Evolutionary conservation across 2,888 invertebrate genomes (phyloP), one percentile per base, ranked within the genome.

Genomic region (Ectemnius lituratus): DNA sequence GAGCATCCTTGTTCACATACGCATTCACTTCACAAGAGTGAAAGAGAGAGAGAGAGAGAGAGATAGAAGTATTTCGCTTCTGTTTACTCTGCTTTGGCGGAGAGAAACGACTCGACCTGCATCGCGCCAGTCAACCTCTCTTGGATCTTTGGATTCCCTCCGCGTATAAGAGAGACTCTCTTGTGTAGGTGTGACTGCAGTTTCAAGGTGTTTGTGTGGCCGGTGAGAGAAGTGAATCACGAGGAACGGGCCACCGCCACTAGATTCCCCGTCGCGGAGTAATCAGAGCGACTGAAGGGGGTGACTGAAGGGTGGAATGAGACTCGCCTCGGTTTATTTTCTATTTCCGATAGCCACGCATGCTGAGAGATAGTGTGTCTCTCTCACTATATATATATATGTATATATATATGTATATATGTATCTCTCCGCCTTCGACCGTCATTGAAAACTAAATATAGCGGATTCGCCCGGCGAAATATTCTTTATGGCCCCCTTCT

Each of bases 71-170:
- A 18, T 57, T 16, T 3, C 3, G 57, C 27, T 57, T 63, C 62
- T 16, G 60, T 80, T 81, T 81, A 76, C 81, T 67, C 67, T 76
- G 76, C 23, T 23, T 23, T 23, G 23, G 23, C 23, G 23, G 23
- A 23, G 37, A 20, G 61, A 45, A 62, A 62, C n/a, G 4, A 46
- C 23, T 23, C 23, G 23, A 23, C 23, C 23, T 23, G 23, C 23
- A 23, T 23, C 2, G 23, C 23, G 23, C n/a, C n/a, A 23, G 23
- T 23, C 23, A 23, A n/a, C n/a, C n/a, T 3, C 23, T 23, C 23
- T 23, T 23, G 23, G 23, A 23, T 23, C 23, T 23, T 23, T 23
- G 23, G 23, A 23, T 23, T 23, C 3, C 23, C 23, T 23, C 3
- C n/a, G n/a, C n/a, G 3, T 3, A 3, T 23, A 23, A 3, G 3